These are phyloP conservation scores for Drosophila repletoides DNA, from an alignment of 1,140 invertebrate genomes.

Conservation along the genomic window DNA sequence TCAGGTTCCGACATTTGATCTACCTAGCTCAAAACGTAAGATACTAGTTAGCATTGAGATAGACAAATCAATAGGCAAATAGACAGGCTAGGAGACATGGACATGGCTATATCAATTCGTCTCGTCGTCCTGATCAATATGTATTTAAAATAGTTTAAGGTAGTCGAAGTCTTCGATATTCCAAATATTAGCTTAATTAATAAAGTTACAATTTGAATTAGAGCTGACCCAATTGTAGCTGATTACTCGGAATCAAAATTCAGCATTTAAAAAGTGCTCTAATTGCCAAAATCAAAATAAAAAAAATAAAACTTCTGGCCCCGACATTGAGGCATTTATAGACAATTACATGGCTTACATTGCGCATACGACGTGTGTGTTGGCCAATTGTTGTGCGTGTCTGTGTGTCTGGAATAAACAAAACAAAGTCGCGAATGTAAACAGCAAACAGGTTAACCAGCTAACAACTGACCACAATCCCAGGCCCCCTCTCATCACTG, in stretches of 20 bases:
- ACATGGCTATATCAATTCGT: too few relatives aligned
- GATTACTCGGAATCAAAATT: not conserved
- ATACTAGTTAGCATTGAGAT: too few relatives aligned
- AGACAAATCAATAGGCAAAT: too few relatives aligned
- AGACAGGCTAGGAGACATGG: too few relatives aligned
- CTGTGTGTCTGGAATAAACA: conserved; percentile 7
- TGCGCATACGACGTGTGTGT: conserved; percentile 53
- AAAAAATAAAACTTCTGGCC: not conserved
- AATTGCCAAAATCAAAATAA: conserved; percentile 11
- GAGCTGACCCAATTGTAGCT: conserved; percentile 4
- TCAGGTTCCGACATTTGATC: too few relatives aligned
- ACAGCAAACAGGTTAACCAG: conserved; percentile 62
- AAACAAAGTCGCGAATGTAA: conserved; percentile 47
- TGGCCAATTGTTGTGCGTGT: conserved; percentile 47
- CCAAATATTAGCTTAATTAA: too few relatives aligned
- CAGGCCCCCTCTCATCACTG: not conserved
- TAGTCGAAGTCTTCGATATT: too few relatives aligned
- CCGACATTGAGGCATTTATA: conserved; percentile 14
- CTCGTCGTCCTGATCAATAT: too few relatives aligned
- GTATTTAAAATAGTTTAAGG: too few relatives aligned
- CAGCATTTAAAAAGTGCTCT: conserved; percentile 10
- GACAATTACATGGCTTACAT: conserved; percentile 34
- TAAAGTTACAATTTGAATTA: not conserved
- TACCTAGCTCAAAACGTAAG: too few relatives aligned
- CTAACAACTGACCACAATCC: conserved; percentile 12